Conservation (phyloP, 2,888 invertebrate genomes). For the Cephus sareptanus region DNA sequence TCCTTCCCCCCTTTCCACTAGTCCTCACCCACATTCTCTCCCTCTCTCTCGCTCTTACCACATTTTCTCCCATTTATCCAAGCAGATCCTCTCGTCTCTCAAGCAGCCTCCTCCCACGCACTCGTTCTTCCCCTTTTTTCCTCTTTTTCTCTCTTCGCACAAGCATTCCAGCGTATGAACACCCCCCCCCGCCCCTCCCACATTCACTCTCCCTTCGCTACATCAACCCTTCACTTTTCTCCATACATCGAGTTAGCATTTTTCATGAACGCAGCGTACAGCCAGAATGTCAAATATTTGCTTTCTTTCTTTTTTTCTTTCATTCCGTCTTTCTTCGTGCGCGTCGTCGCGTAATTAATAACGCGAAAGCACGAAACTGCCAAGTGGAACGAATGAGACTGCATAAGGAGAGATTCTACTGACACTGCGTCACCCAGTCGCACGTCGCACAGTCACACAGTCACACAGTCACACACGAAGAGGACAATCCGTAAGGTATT, state of each 20-base stretch:
- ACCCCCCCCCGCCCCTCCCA: neutral
- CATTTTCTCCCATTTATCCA: too few relatives aligned
- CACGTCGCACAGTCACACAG: too few relatives aligned
- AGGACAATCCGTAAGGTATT: neutral
- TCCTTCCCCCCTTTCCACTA: conserved; percentile 13
- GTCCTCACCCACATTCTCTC: neutral
- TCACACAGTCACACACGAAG: neutral
- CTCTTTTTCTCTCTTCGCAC: conserved; percentile 28
- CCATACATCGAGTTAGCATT: conserved; percentile 9
- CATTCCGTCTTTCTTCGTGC: neutral
- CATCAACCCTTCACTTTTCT: neutral
- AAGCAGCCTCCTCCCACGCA: too few relatives aligned
- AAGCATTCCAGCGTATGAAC: neutral
- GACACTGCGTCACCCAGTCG: neutral
- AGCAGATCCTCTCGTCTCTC: too few relatives aligned
- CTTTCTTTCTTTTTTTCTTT: neutral
- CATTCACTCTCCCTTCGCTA: conserved; percentile 34
- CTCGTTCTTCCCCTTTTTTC: neutral
- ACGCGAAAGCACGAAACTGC: neutral
- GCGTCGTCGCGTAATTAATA: neutral
- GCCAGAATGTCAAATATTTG: conserved; percentile 16
- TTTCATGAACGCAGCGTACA: conserved; percentile 21
- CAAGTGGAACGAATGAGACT: neutral
- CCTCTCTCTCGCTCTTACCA: too few relatives aligned
- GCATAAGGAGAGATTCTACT: neutral